Conservation (phyloP, 2,888 invertebrate genomes). For the Coelinius sp. region DNA sequence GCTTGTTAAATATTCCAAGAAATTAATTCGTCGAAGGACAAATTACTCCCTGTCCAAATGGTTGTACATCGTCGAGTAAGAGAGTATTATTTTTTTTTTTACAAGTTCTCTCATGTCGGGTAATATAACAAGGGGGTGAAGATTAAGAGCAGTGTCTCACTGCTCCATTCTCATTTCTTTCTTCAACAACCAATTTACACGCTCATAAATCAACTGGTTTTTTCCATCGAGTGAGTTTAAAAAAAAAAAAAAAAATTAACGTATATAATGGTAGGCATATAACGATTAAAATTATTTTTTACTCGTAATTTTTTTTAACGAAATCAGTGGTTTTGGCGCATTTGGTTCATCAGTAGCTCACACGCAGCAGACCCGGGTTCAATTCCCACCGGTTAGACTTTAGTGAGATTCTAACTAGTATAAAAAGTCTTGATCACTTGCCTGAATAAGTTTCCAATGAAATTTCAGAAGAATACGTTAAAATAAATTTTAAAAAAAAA, state of each 20-base stretch:
- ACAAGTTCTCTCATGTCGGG: neutral
- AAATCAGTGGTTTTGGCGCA: too few species aligned
- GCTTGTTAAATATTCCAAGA: conserved; percentile 52
- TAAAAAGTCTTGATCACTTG: too few species aligned
- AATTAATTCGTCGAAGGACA: conserved; percentile 61
- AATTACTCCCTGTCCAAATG: conserved; percentile 49
- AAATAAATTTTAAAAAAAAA: too few species aligned
- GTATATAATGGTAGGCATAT: neutral
- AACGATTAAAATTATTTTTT: neutral
- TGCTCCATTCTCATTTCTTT: conserved; percentile 23
- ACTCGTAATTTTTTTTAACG: too few species aligned
- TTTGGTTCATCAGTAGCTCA: too few species aligned
- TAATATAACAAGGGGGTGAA: conserved; percentile 26
- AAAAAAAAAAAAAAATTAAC: conserved; percentile 4
- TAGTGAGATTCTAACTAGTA: too few species aligned
- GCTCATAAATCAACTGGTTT: conserved; percentile 55
- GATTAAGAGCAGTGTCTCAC: conserved; percentile 26
- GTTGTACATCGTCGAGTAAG: conserved; percentile 11
- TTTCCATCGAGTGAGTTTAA: conserved; percentile 22
- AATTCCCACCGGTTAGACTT: too few species aligned
- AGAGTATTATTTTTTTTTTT: conserved; percentile 11
- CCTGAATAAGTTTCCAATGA: too few species aligned
- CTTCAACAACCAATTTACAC: conserved; percentile 59
- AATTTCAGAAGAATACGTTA: too few species aligned
- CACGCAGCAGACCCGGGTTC: too few species aligned